Conservation (phyloP, 2,888 invertebrate genomes). For the Ochlodes sylvanus region DNA sequence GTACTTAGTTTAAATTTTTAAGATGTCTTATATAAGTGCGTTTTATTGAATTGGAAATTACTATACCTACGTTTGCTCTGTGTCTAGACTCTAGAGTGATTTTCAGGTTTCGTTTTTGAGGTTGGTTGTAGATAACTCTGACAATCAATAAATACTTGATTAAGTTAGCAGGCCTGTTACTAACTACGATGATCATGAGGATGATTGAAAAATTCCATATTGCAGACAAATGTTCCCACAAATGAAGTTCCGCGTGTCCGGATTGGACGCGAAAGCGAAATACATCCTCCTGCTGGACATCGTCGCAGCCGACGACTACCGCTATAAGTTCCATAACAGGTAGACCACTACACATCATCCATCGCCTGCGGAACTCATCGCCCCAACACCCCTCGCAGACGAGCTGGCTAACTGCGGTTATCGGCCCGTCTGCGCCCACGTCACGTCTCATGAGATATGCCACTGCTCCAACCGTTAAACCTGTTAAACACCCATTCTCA, state of each 20-base stretch:
- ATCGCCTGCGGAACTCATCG: slow-evolving; percentile 39
- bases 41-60: no score
- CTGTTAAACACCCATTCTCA: slow-evolving; percentile 55
- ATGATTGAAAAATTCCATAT: slow-evolving; percentile 48
- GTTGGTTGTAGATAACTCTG: not conserved
- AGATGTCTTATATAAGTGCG: no score
- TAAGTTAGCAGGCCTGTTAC: not conserved
- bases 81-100: no score
- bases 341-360: slow-evolving; percentile 57
- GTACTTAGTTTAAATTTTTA: no score
- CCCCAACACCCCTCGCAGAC: not conserved
- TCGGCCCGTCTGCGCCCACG: slow-evolving; percentile 28
- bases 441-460: slow-evolving; percentile 56
- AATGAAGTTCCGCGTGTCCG: slow-evolving; percentile 99
- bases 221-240: slow-evolving; percentile 99
- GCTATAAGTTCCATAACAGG: slow-evolving; percentile 99
- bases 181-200: slow-evolving; percentile 11
- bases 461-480: slow-evolving; percentile 66
- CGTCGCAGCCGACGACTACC: slow-evolving; percentile 99
- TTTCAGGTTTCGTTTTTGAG: not conserved
- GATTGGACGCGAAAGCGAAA: slow-evolving; percentile 99
- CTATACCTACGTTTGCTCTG: no score
- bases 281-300: slow-evolving; percentile 99
- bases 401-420: not conserved
- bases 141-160: not conserved